Base-by-base conservation (phyloP, 2,888 invertebrate genomes). In the Mechanitis messenoides region DNA sequence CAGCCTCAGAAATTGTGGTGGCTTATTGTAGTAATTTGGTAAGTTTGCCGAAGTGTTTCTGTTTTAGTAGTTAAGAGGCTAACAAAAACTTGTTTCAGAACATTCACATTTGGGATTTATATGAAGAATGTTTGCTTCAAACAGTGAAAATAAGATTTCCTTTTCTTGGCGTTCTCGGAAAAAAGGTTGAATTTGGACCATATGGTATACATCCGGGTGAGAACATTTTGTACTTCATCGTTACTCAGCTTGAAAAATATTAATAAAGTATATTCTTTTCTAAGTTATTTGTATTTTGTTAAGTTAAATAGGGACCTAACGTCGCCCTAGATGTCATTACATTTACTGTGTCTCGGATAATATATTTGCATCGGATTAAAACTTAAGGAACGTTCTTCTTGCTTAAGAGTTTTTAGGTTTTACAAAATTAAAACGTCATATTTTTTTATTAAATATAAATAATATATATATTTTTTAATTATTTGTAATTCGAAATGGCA, bases 91-190 rank as follows among this genome's bases (percentile, higher is more conserved):
- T 62, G 53, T 75, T 75, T 7, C 75, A 93, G 93, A 81, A 85
- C 33, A 69, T 93, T 11, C 91, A 92, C 72, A 81, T 93, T 38
- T 93, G 93, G 92, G 91, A 92, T 68, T 72, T 93, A 47, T 90
- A 90, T 66, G 91, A 92, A 64, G 91, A 92, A 62, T 87, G 83
- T 60, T 86, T 92, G 55, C 77, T 92, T 3, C 92, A 93, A 75
- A 91, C 88, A 1, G 72, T 93, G 28, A 85, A 87, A 63, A 78
- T 93, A 20, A 84, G 87, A 63, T 93, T 92, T 66, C 92, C 92
- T 0, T 91, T 91, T 35, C 84, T 92, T 54, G 88, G 89, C 1
- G 85, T 92, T 1, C 78, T 91, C 20, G 93, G 92, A 1, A 92
- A 91, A 74, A 82, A 83, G 12, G 84, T 92, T 1, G 92, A 93